Percentiles rank a stretch among this genome's conserved stretches.
Conservation (phyloP, 35 echinoderm and acorn worm species). For the Ptychodera flava region DNA sequence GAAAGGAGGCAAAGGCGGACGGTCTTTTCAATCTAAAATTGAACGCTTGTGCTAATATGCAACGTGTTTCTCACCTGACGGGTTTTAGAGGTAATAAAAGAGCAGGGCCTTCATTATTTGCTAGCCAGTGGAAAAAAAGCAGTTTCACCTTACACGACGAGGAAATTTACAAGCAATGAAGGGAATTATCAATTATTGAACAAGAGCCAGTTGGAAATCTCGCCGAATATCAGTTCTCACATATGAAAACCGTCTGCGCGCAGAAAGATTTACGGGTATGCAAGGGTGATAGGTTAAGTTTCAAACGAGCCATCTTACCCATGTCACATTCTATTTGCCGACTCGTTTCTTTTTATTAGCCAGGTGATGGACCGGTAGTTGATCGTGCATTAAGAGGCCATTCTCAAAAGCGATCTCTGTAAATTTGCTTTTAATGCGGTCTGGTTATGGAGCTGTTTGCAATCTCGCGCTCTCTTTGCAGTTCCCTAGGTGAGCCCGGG, state of each 20-base stretch:
- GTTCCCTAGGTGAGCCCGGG: not conserved
- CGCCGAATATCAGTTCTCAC: not conserved
- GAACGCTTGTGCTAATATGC: not conserved
- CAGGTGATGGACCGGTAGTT: not conserved
- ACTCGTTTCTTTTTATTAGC: not conserved
- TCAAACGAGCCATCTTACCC: not conserved
- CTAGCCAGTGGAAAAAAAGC: not conserved
- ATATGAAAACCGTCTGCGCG: not conserved
- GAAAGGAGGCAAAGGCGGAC: too few relatives aligned
- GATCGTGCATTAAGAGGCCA: not conserved
- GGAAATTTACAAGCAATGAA: not conserved
- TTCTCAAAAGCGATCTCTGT: not conserved
- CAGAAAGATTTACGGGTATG: not conserved
- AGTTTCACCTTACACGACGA: not conserved
- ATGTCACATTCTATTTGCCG: not conserved
- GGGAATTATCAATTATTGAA: not conserved
- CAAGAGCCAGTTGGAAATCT: not conserved
- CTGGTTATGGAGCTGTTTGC: not conserved
- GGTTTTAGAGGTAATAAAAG: not conserved
- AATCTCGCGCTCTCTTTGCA: not conserved
- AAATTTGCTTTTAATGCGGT: slow-evolving; percentile 1
- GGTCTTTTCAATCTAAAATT: not conserved
- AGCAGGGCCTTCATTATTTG: not conserved
- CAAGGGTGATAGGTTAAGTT: not conserved
- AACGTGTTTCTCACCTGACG: not conserved